Conservation (phyloP, 2,113 vertebrate species). For the Neopipo cinnamomea region DNA sequence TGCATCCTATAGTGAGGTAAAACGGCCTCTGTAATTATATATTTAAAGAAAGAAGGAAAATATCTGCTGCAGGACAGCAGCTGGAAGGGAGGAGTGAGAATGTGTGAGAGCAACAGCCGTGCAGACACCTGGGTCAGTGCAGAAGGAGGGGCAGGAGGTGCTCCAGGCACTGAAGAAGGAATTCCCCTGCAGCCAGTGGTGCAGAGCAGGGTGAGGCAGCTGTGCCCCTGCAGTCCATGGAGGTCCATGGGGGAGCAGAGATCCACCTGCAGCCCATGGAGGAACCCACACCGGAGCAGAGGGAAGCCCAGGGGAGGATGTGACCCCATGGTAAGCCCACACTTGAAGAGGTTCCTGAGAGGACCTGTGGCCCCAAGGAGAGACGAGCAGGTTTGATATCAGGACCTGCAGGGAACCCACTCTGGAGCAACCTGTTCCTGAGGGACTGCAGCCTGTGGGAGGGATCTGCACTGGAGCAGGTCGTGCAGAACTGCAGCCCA, state of each 20-base stretch:
- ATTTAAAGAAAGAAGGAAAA: neutral
- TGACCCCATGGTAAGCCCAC: neutral
- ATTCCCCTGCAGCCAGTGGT: neutral
- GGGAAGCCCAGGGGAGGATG: neutral
- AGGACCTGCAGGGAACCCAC: neutral
- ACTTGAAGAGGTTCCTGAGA: neutral
- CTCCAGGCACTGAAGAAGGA: neutral
- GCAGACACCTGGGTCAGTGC: neutral
- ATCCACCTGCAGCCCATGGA: neutral
- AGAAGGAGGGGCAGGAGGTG: neutral
- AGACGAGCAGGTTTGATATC: neutral
- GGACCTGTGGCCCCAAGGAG: neutral
- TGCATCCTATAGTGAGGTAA: neutral
- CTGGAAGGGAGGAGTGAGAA: neutral
- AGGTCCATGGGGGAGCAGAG: neutral
- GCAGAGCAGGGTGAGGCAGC: neutral
- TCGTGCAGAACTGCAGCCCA: neutral
- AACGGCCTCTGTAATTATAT: neutral
- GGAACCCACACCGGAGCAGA: neutral
- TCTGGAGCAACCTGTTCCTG: neutral
- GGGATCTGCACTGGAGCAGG: neutral
- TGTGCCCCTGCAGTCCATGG: neutral
- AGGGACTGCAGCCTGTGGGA: fast-evolving
- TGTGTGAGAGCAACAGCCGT: neutral
- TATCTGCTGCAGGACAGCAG: neutral